phyloP scores from a whole-genome alignment of 2,113 vertebrate species.

The Ctenomys sociabilis region DNA sequence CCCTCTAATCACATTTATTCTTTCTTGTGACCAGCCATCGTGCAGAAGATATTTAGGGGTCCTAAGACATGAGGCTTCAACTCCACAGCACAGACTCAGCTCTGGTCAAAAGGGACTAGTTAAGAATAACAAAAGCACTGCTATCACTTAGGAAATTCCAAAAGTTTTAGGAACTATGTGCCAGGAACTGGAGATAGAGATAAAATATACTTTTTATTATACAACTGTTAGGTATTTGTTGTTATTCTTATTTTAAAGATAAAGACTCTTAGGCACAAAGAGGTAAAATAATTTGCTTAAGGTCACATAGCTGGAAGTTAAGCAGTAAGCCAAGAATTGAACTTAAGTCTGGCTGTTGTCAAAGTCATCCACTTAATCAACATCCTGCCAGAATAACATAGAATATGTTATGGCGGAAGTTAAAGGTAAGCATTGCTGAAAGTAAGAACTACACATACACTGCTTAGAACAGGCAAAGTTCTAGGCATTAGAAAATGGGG shows the following conservation, averaged over 20 bases:
- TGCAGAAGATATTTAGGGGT: background rate
- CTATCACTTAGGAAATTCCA: conserved; percentile 53
- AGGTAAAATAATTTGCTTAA: conserved; percentile 43
- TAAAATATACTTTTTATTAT: conserved; percentile 19
- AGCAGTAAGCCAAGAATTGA: background rate
- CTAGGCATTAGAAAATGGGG: background rate
- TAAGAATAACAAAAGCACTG: conserved; percentile 36
- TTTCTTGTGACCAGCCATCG: conserved; percentile 16
- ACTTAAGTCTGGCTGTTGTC: background rate
- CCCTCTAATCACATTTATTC: background rate
- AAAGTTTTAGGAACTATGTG: conserved; percentile 32
- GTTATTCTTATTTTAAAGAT: conserved; percentile 24
- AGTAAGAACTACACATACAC: background rate
- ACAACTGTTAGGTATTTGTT: conserved; percentile 41
- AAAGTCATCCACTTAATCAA: background rate
- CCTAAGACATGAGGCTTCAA: background rate
- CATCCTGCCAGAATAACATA: background rate
- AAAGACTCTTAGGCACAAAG: background rate
- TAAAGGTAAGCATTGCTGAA: conserved; percentile 23
- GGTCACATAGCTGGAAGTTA: conserved; percentile 25
- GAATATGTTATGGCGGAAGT: background rate
- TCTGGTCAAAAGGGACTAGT: conserved; percentile 37
- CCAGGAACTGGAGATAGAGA: conserved; percentile 4
- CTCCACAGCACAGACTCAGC: conserved; percentile 20
- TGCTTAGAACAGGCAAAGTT: background rate